These are phyloP conservation scores for Coreius guichenoti DNA, from an alignment of 2,797 vertebrate genomes.

Conservation along the genomic window DNA sequence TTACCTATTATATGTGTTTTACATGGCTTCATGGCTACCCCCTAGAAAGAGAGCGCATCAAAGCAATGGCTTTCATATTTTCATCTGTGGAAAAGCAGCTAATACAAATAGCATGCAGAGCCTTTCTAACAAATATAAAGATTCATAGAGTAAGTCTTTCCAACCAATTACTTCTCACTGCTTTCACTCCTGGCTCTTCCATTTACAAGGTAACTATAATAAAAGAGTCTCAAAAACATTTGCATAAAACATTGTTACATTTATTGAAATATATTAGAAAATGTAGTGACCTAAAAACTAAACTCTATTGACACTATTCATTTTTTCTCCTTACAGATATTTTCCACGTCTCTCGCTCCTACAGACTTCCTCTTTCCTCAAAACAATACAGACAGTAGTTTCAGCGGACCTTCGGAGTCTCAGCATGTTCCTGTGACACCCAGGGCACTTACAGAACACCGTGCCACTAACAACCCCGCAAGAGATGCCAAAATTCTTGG, in stretches of 20 bases:
- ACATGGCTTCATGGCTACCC: conserved; percentile 52
- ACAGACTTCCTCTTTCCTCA: conserved; percentile 10
- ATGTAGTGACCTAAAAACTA: background rate
- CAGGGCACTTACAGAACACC: conserved; percentile 53
- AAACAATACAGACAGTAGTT: conserved; percentile 27
- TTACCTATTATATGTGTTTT: conserved; percentile 64
- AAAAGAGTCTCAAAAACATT: background rate
- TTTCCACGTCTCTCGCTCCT: conserved; percentile 10
- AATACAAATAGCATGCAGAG: conserved; percentile 53
- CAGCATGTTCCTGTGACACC: conserved; percentile 2
- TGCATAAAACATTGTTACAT: conserved; percentile 5
- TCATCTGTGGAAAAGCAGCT: conserved; percentile 39
- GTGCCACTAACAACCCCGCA: conserved; percentile 33
- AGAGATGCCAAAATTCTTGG: conserved; percentile 23
- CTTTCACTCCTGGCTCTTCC: conserved; percentile 21
- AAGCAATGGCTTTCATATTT: conserved; percentile 26
- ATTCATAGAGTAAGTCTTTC: conserved; percentile 52
- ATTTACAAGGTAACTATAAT: conserved; percentile 6
- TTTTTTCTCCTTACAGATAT: conserved; percentile 7
- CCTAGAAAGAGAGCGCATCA: conserved; percentile 62
- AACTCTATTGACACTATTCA: background rate
- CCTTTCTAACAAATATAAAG: conserved; percentile 26
- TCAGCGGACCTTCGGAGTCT: conserved; percentile 22
- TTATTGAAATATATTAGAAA: conserved; percentile 17
- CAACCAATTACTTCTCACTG: conserved; percentile 46